Evolutionary conservation across 2,888 invertebrate genomes (phyloP).

Genomic region (Caenorhabditis panamensis): DNA sequence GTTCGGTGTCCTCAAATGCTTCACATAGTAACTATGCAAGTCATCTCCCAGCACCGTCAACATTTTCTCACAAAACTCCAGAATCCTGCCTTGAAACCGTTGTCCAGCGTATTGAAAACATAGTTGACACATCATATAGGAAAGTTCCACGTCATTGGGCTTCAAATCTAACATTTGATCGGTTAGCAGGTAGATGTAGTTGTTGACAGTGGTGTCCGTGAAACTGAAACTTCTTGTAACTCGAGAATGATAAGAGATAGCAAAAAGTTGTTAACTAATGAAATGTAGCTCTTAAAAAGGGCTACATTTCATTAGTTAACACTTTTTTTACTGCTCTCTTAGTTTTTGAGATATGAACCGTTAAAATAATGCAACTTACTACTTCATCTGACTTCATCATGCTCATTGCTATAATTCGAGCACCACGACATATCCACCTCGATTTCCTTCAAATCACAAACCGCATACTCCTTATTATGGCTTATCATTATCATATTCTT

Average conservation of each 20-base stretch:
- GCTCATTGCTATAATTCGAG: constrained; percentile 38
- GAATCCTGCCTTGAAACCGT: constrained; percentile 32
- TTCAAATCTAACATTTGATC: constrained; percentile 42
- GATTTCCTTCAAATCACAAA: constrained; percentile 26
- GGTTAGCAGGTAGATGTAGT: constrained; percentile 32
- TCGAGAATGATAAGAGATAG: neutral
- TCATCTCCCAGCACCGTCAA: constrained; percentile 49
- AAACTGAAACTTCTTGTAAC: constrained; percentile 22
- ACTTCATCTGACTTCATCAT: no score
- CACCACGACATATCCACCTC: constrained; percentile 47
- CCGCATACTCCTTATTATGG: constrained; percentile 38
- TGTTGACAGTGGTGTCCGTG: constrained; percentile 18
- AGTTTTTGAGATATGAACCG: neutral
- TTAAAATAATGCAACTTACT: constrained; percentile 19
- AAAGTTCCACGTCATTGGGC: constrained; percentile 50
- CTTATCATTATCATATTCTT: constrained; percentile 33
- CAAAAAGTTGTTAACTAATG: neutral
- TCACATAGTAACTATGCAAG: constrained; percentile 58
- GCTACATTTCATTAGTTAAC: neutral
- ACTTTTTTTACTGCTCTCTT: neutral
- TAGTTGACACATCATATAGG: constrained; percentile 58
- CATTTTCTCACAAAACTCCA: constrained; percentile 43
- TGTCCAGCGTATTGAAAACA: constrained; percentile 59
- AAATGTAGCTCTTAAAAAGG: neutral
- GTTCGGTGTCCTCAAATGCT: constrained; percentile 45